Base-by-base conservation (phyloP, 2,113 vertebrate species). In the Cebidichthys violaceus region DNA sequence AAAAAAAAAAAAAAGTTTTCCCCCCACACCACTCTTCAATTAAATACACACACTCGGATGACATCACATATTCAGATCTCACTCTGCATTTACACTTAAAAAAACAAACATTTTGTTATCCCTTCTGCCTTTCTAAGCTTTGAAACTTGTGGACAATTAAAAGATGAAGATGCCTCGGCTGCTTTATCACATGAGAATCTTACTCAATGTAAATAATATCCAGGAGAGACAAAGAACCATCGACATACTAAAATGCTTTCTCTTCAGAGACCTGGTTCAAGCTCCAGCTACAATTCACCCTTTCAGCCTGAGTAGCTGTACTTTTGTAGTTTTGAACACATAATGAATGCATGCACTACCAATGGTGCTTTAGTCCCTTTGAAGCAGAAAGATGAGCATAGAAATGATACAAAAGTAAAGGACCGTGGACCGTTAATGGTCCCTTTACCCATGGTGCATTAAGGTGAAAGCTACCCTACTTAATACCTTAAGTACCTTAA, bases 291-390 rank as follows among this genome's bases (percentile, higher is more conserved):
- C 37, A 43, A 60, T 47, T 77, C 39, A 55, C 43, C 41, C 41
- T 50, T 66, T 77, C 39, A 13, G 29, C 61, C 31, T 65, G 1
- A 85, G 41, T 66, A 11, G 31, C 70, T 52, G 55, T 52, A 4
- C 33, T 33, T 70, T 68, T 76, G 43, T 72, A 20, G 37, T 77
- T 59, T 33, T 35, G 37, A 85, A 82, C 59, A 84, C 60, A 71
- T 24, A 78, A 70, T 78, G 69, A 79, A 78, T 66, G 70, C 91
- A 90, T 92, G 90, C 89, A 83, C 79, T 82, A 78, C 52, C 31
- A 37, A 39, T 45, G 70, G 73, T 52, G 86, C 76, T 68, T 68
- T 41, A 47, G 67, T 75, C 54, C 60, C 61, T 55, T 27, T 66
- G 45, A 83, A 73, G 75, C 65, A 75, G 54, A 82, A 73, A 35